Evolutionary conservation across 2,888 invertebrate genomes (phyloP).

Genomic region (Mactromeris polynyma): DNA sequence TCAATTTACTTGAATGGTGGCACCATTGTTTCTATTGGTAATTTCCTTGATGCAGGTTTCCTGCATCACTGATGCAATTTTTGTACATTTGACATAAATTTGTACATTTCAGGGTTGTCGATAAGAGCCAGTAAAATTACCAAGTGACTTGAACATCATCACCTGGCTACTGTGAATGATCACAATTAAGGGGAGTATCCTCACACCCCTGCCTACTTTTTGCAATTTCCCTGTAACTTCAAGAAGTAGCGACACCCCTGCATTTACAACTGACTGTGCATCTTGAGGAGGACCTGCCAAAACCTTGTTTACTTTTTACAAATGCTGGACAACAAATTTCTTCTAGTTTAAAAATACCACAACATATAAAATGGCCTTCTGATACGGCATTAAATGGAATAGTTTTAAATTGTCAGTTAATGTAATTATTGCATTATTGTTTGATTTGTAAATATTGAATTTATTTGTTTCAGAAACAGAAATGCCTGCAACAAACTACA

Average conservation of each 20-base stretch:
- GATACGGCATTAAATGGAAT: neutral
- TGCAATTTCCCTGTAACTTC: no score
- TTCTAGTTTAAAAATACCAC: neutral
- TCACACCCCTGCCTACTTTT: no score
- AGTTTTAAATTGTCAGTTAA: neutral
- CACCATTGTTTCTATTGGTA: no score
- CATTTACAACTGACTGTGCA: neutral
- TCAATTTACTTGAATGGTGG: no score
- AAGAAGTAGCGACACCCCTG: neutral
- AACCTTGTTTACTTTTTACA: neutral
- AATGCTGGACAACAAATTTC: neutral
- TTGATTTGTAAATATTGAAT: neutral
- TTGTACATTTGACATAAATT: no score
- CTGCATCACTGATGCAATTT: no score
- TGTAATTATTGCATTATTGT: neutral
- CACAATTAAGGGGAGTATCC: no score
- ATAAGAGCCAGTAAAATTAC: no score
- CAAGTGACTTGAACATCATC: no score
- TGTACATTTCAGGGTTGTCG: no score
- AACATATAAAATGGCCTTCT: neutral
- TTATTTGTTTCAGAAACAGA: neutral
- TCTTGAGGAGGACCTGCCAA: neutral
- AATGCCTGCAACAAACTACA: slow-evolving; percentile 69
- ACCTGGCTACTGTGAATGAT: no score
- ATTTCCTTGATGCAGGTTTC: no score